These are phyloP conservation scores for Drosophila sp. DNA, from an alignment of 1,140 invertebrate species.

Conservation along the genomic window DNA sequence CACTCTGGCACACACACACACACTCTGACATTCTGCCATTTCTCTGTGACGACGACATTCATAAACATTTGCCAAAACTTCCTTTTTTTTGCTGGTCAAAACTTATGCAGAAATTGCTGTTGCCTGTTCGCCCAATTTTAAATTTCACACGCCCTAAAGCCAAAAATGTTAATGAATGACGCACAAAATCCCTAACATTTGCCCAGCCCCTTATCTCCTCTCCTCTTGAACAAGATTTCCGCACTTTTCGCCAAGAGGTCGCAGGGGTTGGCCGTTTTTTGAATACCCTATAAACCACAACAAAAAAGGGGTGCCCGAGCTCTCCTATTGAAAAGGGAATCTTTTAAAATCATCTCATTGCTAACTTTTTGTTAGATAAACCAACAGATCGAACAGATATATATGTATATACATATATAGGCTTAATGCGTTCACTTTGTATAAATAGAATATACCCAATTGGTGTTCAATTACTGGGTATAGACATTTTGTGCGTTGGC, in stretches of 20 bases:
- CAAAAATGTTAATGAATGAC: constrained; percentile 60
- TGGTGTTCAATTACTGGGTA: background rate
- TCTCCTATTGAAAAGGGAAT: too few relatives aligned
- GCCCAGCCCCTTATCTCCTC: background rate
- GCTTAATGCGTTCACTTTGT: background rate
- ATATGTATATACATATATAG: too few relatives aligned
- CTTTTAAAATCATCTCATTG: too few relatives aligned
- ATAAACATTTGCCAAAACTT: constrained; percentile 39
- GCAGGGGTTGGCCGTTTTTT: background rate
- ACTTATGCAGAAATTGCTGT: constrained; percentile 52
- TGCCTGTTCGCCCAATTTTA: constrained; percentile 30
- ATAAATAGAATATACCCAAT: background rate
- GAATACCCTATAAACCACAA: background rate
- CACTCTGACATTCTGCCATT: background rate
- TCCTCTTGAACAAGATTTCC: background rate
- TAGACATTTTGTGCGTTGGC: constrained; percentile 46
- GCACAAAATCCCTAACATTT: constrained; percentile 43
- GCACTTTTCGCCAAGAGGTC: constrained; percentile 11
- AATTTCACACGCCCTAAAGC: constrained; percentile 67
- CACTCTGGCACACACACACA: constrained; percentile 41
- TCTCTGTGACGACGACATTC: constrained; percentile 17
- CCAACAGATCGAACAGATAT: too few relatives aligned
- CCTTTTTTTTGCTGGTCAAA: constrained; percentile 60
- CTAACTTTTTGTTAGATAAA: too few relatives aligned
- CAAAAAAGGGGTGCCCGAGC: background rate